phyloP scores from a whole-genome alignment of 1,140 invertebrate species.

The Brachionus calyciflorus region DNA sequence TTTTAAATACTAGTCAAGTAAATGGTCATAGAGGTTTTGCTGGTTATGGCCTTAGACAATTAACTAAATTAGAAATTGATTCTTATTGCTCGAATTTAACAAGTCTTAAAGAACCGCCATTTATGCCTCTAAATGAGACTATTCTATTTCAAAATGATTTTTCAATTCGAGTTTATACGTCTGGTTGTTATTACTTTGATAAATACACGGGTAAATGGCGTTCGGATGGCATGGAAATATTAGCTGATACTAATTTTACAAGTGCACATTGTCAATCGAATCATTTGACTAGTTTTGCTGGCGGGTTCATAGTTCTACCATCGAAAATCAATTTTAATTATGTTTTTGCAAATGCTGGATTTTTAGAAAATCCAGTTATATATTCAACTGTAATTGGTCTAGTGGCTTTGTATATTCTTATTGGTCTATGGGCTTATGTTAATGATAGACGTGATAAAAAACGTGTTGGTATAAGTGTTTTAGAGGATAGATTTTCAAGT shows the following conservation, averaged over 20 bases:
- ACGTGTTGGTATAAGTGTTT: constrained; percentile 53
- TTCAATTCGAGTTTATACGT: not conserved
- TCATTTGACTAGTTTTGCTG: constrained; percentile 60
- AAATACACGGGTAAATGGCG: not conserved
- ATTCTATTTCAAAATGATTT: not conserved
- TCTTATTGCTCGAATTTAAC: not conserved
- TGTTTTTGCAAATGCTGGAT: constrained; percentile 61
- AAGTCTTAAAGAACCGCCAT: not conserved
- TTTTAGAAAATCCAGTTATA: constrained; percentile 64
- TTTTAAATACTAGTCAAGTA: not conserved
- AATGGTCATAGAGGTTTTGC: not conserved
- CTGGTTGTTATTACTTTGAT: not conserved
- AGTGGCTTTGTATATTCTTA: constrained; percentile 58
- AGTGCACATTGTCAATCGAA: constrained; percentile 55
- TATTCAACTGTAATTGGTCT: constrained; percentile 64
- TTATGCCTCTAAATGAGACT: not conserved
- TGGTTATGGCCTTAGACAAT: not conserved
- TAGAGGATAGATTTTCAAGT: constrained; percentile 51
- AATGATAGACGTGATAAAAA: constrained; percentile 63
- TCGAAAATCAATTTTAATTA: constrained; percentile 61
- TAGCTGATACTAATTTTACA: not conserved
- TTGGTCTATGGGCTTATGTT: constrained; percentile 61
- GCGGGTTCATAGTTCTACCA: constrained; percentile 58
- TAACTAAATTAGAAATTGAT: not conserved
- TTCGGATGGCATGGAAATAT: constrained; percentile 3